Evolutionary conservation across 2,113 vertebrate species (phyloP), one percentile per base, ranked within the genome.

Genomic region (Gadus macrocephalus): DNA sequence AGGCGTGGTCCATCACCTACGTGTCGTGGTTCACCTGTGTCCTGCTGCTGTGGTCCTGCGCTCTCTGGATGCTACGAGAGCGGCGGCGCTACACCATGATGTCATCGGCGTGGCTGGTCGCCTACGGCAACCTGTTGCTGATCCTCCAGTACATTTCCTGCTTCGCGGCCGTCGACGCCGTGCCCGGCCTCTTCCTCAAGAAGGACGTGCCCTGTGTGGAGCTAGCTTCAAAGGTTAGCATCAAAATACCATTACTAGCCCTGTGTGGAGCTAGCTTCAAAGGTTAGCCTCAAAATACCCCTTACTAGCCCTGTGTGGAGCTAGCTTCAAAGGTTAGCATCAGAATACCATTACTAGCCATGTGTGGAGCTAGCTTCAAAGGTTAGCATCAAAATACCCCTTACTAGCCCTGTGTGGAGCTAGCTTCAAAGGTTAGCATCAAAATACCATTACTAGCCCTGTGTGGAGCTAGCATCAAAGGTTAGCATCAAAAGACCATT

Each of bases 1-100:
- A 96, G 95, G 96, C 95, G 0, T 98, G 96, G 96, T 96, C 96
- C 80, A 96, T 98, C 83, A 98, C 96, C 0, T 97, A 98, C 11
- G 96, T 97, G 83, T 97, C 95, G 74, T 98, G 96, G 96, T 68
- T 98, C 77, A 97, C 96, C 0, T 98, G 96, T 20, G 93, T 96
- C 19, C 86, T 98, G 19, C 79, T 98, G 68, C 94, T 98, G 68
- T 98, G 96, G 96, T 98, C 96, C 0, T 98, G 96, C 35, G 91
- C 93, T 0, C 81, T 98, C 22, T 98, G 96, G 96, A 98, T 98
- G 96, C 92, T 95, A 63, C 91, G 95, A 25, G 91, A 96, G 78
- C 84, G 96, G 16, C 92, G 96, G 27, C 93, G 91, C 64, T 97
- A 98, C 0, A 95, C 96, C 11, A 95, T 98, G 93, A 91, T 95